Conservation (phyloP, 2,113 vertebrate species). For the Phocoena phocoena region DNA sequence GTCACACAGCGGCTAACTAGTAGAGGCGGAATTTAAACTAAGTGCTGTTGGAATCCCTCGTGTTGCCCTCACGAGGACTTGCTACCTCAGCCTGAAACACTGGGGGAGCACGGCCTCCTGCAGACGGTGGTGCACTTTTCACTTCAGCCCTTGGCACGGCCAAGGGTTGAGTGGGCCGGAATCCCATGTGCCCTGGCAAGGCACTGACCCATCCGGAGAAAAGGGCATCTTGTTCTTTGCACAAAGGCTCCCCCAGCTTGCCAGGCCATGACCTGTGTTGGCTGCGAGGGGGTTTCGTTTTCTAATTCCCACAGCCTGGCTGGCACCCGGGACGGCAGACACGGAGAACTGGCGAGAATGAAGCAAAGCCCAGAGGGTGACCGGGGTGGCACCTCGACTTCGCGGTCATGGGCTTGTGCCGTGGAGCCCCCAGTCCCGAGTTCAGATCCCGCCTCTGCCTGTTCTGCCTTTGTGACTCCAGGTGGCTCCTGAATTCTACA, state of each 20-base stretch:
- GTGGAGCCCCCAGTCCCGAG: not conserved
- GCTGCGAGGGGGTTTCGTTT: not conserved
- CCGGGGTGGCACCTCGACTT: not conserved
- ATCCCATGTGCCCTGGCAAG: not conserved
- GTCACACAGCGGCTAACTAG: not conserved
- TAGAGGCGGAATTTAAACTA: not conserved
- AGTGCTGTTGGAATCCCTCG: not conserved
- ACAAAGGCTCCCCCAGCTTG: not conserved
- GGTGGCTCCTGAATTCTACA: accelerated
- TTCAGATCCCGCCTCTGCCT: not conserved
- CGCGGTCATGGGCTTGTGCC: accelerated
- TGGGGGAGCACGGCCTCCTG: not conserved
- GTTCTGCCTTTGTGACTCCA: not conserved
- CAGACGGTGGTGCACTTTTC: accelerated
- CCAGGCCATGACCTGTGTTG: not conserved
- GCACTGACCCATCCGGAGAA: not conserved
- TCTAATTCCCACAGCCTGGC: not conserved
- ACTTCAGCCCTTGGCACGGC: not conserved
- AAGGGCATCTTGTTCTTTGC: not conserved
- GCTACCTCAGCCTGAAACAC: accelerated
- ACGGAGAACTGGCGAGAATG: not conserved
- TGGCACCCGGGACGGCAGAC: not conserved
- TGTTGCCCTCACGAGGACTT: not conserved
- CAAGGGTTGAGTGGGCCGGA: not conserved
- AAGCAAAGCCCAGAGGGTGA: not conserved